phyloP scores from a whole-genome alignment of 2,888 invertebrate species.

The Synanthedon tipuliformis region DNA sequence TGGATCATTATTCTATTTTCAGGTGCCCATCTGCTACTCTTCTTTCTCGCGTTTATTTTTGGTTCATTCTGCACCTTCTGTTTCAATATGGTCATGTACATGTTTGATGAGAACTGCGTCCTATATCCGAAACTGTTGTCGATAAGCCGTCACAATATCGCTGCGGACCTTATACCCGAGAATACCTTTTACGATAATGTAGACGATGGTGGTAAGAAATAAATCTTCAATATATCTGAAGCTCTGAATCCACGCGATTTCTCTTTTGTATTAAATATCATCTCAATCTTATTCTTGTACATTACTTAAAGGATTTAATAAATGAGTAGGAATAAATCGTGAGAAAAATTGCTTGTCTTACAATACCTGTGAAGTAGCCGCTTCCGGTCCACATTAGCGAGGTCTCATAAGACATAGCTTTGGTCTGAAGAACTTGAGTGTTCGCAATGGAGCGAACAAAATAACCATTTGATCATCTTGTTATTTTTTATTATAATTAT shows the following conservation, averaged over 20 bases:
- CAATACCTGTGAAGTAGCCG: too few species aligned
- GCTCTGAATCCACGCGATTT: background rate
- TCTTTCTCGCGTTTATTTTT: constrained; percentile 56
- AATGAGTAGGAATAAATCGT: too few species aligned
- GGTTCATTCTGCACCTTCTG: constrained; percentile 61
- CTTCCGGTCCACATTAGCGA: too few species aligned
- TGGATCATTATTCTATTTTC: constrained; percentile 2
- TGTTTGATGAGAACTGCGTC: constrained; percentile 60
- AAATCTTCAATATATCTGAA: background rate
- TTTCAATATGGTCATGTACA: constrained; percentile 58
- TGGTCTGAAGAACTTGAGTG: too few species aligned
- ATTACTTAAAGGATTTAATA: too few species aligned
- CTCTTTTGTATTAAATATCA: too few species aligned
- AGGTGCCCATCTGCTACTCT: constrained; percentile 53
- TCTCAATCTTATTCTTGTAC: too few species aligned
- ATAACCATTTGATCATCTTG: too few species aligned
- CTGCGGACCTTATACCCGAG: constrained; percentile 39
- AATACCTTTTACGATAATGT: background rate
- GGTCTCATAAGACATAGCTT: too few species aligned
- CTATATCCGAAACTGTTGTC: constrained; percentile 48
- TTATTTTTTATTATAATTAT: too few species aligned
- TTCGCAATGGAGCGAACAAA: too few species aligned
- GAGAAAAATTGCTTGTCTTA: too few species aligned
- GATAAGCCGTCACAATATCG: constrained; percentile 25
- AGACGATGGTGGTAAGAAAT: background rate